Evolutionary conservation across 2,888 invertebrate genomes (phyloP).

Genomic region (Chrysolina americana): DNA sequence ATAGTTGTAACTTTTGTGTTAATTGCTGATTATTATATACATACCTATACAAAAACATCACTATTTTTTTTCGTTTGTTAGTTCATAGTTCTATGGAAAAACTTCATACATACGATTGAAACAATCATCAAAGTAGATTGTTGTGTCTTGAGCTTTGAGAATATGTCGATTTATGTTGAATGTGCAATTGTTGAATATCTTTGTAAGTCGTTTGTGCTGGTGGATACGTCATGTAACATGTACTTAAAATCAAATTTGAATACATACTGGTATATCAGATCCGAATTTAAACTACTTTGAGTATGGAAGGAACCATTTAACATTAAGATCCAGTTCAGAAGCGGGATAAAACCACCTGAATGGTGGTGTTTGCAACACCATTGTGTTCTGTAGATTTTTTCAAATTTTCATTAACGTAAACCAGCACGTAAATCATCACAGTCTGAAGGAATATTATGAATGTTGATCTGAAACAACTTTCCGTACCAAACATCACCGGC

Average conservation of each 20-base stretch:
- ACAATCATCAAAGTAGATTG: constrained; percentile 16
- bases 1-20: constrained; percentile 47
- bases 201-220: constrained; percentile 20
- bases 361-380: too few species aligned
- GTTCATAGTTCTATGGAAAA: constrained; percentile 38
- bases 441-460: too few species aligned
- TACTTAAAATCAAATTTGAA: constrained; percentile 1
- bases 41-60: constrained; percentile 44
- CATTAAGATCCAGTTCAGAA: background rate
- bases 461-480: too few species aligned
- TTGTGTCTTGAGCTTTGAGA: constrained; percentile 8
- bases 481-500: too few species aligned
- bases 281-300: background rate
- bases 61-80: constrained; percentile 44
- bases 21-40: constrained; percentile 49
- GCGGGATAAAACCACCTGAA: too few species aligned
- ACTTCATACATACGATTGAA: constrained; percentile 32
- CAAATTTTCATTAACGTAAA: too few species aligned
- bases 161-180: constrained; percentile 29
- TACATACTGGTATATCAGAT: too few species aligned
- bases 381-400: too few species aligned
- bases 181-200: constrained; percentile 15
- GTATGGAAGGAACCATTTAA: background rate
- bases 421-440: too few species aligned
- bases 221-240: constrained; percentile 15